Evolutionary conservation across 2,888 invertebrate genomes (phyloP), one percentile per base, ranked within the genome.

Genomic region (Drosophila mayaguana): DNA sequence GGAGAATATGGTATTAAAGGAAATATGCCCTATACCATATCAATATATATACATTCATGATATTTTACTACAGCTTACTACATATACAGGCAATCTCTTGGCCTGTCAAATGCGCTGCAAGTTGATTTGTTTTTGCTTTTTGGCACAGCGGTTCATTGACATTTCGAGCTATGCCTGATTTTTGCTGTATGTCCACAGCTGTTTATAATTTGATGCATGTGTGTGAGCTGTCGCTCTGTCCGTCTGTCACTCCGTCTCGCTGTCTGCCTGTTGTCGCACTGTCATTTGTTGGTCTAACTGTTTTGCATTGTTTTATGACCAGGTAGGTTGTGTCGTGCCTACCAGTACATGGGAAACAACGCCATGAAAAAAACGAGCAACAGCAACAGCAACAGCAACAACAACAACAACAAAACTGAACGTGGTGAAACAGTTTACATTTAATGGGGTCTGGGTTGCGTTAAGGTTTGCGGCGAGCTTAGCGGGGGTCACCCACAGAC

Each of bases 301-400:
- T 87, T 86, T 87, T 90, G 87, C 87, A 87, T 87, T 90, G 90
- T 90, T 90, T 88, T 88, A 90, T 84, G 87, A 90, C 70, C 90
- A 77, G 73, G 51, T 70, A 65, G 20, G 36, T 53, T 69, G 68
- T 69, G 75, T 88, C 75, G 88, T 71, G 72, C 69, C 64, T 74
- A 50, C 51, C 55, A 69, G 64, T 66, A 90, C 85, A 88, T 88
- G 90, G 83, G 88, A 88, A 88, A 75, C 83, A 78, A 63, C 80
- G 67, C 72, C 72, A 72, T 59, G 65, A 32, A 48, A 46, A 73
- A 75, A 57, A 66, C 32, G 32, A 68, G 40, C 65, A 68, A 65
- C 61, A 72, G 55, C 67, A 71, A 36, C 70, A 68, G 40, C 66
- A 66, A 65, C 64, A 69, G 59, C 68, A 63, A 43, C 65, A 70